Conservation (phyloP, 2,797 vertebrate species). For the Epinephelus awoara region DNA sequence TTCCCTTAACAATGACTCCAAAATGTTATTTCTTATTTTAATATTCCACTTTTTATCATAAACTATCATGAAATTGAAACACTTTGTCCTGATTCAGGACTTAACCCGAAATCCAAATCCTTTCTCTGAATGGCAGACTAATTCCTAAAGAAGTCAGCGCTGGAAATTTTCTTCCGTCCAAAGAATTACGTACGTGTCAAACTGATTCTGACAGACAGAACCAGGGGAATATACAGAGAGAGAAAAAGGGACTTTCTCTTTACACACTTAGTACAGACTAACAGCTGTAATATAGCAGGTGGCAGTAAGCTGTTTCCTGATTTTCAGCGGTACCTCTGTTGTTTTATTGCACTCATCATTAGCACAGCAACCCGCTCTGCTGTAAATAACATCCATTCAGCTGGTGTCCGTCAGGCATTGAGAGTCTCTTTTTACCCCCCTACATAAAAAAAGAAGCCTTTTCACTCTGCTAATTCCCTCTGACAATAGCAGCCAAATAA, state of each 20-base stretch:
- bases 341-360: constrained; percentile 71
- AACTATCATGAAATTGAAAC: neutral
- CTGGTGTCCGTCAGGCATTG: constrained; percentile 55
- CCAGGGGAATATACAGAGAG: neutral
- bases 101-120: neutral
- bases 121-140: neutral
- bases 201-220: neutral
- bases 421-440: constrained; percentile 25
- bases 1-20: neutral
- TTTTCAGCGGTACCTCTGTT: constrained; percentile 52
- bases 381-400: constrained; percentile 76
- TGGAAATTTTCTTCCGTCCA: neutral
- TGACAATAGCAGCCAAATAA: constrained; percentile 78
- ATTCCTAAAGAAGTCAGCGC: neutral
- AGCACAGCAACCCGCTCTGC: constrained; percentile 49
- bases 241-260: neutral
- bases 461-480: constrained; percentile 78
- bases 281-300: constrained; percentile 53
- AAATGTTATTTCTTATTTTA: neutral
- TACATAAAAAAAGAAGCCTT: constrained; percentile 58
- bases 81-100: neutral
- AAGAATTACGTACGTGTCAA: neutral
- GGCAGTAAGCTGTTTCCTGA: constrained; percentile 50
- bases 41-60: neutral
- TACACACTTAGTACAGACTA: constrained; percentile 20